These are phyloP conservation scores for Suncus etruscus DNA, from an alignment of 2,113 vertebrate genomes.

Conservation along the genomic window DNA sequence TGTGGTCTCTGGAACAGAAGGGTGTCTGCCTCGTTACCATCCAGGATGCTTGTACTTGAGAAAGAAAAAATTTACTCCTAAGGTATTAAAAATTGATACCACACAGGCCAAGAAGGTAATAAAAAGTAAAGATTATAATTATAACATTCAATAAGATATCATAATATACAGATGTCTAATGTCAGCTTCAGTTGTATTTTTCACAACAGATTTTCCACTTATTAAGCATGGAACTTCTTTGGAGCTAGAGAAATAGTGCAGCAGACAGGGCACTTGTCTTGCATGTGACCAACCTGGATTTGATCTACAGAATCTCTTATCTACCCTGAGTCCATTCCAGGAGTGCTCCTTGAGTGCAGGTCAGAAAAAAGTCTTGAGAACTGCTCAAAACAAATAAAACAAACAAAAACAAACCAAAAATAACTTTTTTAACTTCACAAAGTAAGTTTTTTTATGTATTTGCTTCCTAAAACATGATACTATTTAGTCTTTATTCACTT, in stretches of 20 bases:
- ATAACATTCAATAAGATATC: not conserved
- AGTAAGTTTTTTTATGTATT: slow-evolving; percentile 12
- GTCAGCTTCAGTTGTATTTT: not conserved
- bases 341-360: too few species aligned
- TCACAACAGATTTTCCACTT: not conserved
- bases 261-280: too few species aligned
- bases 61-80: not conserved
- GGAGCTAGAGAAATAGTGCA: too few species aligned
- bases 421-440: not conserved
- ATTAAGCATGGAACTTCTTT: too few species aligned
- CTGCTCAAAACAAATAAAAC: not conserved
- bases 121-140: not conserved
- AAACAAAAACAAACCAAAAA: too few species aligned
- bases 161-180: not conserved
- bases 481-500: not conserved
- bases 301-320: too few species aligned
- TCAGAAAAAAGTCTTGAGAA: too few species aligned
- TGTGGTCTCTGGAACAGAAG: not conserved
- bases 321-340: too few species aligned
- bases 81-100: not conserved
- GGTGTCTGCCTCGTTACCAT: not conserved
- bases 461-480: not conserved
- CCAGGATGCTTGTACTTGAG: not conserved
- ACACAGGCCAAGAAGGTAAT: not conserved
- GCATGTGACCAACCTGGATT: too few species aligned